Base-by-base conservation (phyloP, 1,140 invertebrate genomes). In the Zaprionus nigranus region DNA sequence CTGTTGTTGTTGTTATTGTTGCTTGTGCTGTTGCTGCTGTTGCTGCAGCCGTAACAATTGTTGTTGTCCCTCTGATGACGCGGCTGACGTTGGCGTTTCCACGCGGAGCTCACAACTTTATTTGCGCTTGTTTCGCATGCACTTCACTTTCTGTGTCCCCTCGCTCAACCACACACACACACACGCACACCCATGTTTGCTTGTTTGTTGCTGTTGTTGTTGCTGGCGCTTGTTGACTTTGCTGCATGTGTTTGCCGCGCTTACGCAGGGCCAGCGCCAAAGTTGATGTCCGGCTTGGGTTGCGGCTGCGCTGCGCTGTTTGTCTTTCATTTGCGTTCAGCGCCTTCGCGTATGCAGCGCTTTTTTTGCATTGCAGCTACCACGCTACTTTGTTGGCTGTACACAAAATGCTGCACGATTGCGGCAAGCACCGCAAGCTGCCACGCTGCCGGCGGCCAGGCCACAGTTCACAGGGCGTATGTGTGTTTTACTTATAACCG, bases 241-340 rank as follows among this genome's bases (percentile, higher is more conserved):
- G 64, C 62, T 66, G 61, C 60, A 43, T 81, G 76, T 86, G 79
- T 86, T 82, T 82, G 83, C 83, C 65, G 49, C 82, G 82, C 83
- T 82, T 82, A 87, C 81, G 82, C 82, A 82, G 79, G 70, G 63
- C 59, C 71, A 64, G n/a, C 78, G 54, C 40, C 63, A 72, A 24
- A 69, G 61, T 53, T 72, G 65, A 62, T 61, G 63, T 51, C 46
- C 43, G 46, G 56, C 26, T 46, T 49, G 49, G 28, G 40, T 36
- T 49, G 49, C 40, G 15, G 40, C n/a, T 43, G 46, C 66, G 38
- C 54, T 68, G 64, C 56, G 63, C 43, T 87, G 84, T 87, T 87
- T 88, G 83, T 38, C 81, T 87, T 88, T 87, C 86, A 87, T 87
- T 87, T 88, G 83, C 85, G 85, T 81, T 78, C 67, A 26, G 22